Conservation (phyloP, 64 coral and sea anemone species). For the Montipora sp. region DNA sequence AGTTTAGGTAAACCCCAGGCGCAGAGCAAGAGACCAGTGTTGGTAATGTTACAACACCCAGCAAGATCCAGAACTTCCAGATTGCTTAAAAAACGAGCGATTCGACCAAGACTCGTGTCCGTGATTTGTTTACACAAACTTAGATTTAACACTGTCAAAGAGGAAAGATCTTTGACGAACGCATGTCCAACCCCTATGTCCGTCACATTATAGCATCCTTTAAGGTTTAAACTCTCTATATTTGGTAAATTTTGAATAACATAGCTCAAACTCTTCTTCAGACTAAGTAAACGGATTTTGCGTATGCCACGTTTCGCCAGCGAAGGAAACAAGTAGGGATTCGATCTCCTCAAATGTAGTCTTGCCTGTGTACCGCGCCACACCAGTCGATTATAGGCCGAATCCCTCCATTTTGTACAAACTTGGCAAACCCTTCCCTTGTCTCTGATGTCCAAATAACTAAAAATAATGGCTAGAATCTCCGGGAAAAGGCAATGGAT, state of each 20-base stretch:
- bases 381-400: conserved; percentile 86
- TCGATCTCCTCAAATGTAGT: conserved; percentile 96
- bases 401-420: conserved; percentile 94
- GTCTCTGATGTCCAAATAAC: conserved; percentile 95
- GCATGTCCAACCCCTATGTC: conserved; percentile 96
- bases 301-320: conserved; percentile 97
- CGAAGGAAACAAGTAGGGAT: conserved; percentile 98
- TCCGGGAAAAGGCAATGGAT: conserved; percentile 99
- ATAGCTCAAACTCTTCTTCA: conserved; percentile 93
- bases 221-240: conserved; percentile 94
- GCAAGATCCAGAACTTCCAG: conserved; percentile 94
- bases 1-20: conserved; percentile 89
- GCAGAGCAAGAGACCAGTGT: conserved; percentile 89
- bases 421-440: conserved; percentile 98
- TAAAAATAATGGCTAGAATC: conserved; percentile 98
- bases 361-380: conserved; percentile 98
- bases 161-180: conserved; percentile 92
- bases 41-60: conserved; percentile 99
- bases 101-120: conserved; percentile 92
- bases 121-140: conserved; percentile 99
- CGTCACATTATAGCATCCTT: conserved; percentile 99
- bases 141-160: conserved; percentile 99
- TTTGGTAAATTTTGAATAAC: conserved; percentile 93
- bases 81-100: conserved; percentile 88
- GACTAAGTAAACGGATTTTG: conserved; percentile 98